These are phyloP conservation scores for Threskiornis aethiopicus DNA, from an alignment of 2,797 vertebrate species.

Conservation along the genomic window DNA sequence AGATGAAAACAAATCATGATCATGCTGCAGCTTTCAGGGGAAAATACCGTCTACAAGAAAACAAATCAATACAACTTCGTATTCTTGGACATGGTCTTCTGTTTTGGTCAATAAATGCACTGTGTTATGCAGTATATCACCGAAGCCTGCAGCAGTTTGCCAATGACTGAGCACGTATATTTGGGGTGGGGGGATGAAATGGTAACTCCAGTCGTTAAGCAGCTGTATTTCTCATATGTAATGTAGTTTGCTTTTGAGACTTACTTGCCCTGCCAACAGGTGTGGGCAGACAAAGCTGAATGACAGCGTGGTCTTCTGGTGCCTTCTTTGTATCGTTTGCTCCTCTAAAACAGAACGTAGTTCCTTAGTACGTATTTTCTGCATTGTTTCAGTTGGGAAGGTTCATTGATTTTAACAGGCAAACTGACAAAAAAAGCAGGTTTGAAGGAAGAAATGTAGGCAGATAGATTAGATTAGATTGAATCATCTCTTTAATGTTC, in stretches of 20 bases:
- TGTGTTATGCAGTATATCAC: not conserved
- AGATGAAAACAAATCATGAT: conserved; percentile 66
- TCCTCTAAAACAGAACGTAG: not conserved
- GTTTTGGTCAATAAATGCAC: conserved; percentile 25
- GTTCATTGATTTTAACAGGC: not conserved
- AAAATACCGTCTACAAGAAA: conserved; percentile 13
- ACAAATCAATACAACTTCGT: conserved; percentile 23
- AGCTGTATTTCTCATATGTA: not conserved
- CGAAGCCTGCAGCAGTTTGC: not conserved
- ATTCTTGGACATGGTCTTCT: not conserved
- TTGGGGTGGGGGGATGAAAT: not conserved
- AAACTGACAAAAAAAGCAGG: not conserved
- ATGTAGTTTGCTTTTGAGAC: not conserved
- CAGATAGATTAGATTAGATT: not conserved
- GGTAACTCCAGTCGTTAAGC: not conserved
- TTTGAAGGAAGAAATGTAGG: not conserved
- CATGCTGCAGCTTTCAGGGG: conserved; percentile 28
- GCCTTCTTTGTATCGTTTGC: not conserved
- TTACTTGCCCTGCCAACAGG: not conserved
- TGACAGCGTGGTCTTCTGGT: not conserved
- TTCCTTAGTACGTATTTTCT: not conserved
- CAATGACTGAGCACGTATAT: not conserved
- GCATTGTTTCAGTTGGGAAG: not conserved
- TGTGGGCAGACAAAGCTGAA: not conserved
- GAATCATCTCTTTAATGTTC: not conserved